A percentile compares a stretch with the other conserved stretches of the same genome.
phyloP scores from a whole-genome alignment of 2,888 invertebrate genomes.

The Andrena flavipes region DNA sequence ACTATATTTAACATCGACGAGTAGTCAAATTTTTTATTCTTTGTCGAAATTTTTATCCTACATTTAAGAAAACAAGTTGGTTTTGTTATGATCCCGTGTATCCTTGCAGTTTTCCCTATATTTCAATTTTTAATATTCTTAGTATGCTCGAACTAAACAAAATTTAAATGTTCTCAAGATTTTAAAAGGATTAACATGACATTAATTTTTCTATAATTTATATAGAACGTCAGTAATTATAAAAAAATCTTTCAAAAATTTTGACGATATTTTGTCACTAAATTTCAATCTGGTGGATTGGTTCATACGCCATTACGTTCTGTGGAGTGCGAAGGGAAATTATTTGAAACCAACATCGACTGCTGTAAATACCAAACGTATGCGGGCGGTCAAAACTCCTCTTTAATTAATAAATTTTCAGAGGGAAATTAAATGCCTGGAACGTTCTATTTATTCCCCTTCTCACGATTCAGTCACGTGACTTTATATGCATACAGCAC shows the following conservation, averaged over 20 bases:
- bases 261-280: not conserved
- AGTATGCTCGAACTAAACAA: too few species aligned
- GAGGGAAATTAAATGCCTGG: slow-evolving; percentile 12
- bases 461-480: not conserved
- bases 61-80: too few species aligned
- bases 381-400: not conserved
- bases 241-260: not conserved
- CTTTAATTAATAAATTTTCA: slow-evolving; percentile 34
- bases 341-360: not conserved
- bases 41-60: too few species aligned
- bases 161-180: too few species aligned
- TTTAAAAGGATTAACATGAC: too few species aligned
- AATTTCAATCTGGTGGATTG: not conserved
- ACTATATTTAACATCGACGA: too few species aligned
- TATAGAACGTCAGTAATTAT: not conserved
- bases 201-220: not conserved
- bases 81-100: too few species aligned
- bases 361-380: slow-evolving; percentile 4
- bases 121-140: too few species aligned
- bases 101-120: too few species aligned
- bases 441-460: not conserved
- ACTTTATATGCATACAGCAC: not conserved
- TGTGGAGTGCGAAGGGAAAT: not conserved
- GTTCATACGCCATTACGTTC: not conserved
- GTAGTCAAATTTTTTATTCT: too few species aligned